Evolutionary conservation across 2,888 invertebrate genomes (phyloP).

Genomic region (Hirtodrosophila trivittata): DNA sequence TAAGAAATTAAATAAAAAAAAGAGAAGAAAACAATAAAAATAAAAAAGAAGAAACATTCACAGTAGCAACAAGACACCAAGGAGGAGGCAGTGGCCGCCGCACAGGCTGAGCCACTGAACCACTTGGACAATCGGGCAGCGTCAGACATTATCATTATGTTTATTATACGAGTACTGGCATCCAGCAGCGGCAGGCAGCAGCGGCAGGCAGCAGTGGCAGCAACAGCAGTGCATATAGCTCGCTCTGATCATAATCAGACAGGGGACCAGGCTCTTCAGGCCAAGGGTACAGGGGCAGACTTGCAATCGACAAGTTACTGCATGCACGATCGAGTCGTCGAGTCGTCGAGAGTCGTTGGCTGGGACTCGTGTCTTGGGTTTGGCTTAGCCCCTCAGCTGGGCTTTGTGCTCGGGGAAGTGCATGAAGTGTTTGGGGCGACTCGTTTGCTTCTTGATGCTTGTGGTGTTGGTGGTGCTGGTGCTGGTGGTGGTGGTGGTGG

Average conservation of each 20-base stretch:
- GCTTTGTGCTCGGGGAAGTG: conserved; percentile 32
- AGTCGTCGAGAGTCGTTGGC: conserved; percentile 31
- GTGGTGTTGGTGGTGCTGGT: not conserved
- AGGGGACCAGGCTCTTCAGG: conserved; percentile 43
- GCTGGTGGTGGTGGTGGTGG: conserved; percentile 28
- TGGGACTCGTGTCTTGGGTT: conserved; percentile 62
- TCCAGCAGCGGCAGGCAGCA: conserved; percentile 37
- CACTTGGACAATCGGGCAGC: conserved; percentile 69
- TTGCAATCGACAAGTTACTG: conserved; percentile 72
- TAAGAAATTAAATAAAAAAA: conserved; percentile 37
- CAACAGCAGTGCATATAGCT: conserved; percentile 60
- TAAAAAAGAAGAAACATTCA: conserved; percentile 40
- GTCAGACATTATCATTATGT: conserved; percentile 77
- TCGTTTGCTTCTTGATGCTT: conserved; percentile 52
- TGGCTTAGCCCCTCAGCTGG: conserved; percentile 47
- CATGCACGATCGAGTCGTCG: conserved; percentile 63
- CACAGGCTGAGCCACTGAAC: conserved; percentile 40
- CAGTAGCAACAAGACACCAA: conserved; percentile 58
- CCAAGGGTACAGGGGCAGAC: conserved; percentile 48
- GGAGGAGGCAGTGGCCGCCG: conserved; percentile 5
- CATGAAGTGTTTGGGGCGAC: conserved; percentile 52
- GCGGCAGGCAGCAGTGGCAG: conserved; percentile 12
- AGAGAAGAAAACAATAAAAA: conserved; percentile 2
- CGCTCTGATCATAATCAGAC: conserved; percentile 72
- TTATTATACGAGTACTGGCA: conserved; percentile 70